Percentiles rank a stretch among this genome's conserved stretches.
phyloP scores from a whole-genome alignment of 2,113 vertebrate genomes.

The Corvus cornix region DNA sequence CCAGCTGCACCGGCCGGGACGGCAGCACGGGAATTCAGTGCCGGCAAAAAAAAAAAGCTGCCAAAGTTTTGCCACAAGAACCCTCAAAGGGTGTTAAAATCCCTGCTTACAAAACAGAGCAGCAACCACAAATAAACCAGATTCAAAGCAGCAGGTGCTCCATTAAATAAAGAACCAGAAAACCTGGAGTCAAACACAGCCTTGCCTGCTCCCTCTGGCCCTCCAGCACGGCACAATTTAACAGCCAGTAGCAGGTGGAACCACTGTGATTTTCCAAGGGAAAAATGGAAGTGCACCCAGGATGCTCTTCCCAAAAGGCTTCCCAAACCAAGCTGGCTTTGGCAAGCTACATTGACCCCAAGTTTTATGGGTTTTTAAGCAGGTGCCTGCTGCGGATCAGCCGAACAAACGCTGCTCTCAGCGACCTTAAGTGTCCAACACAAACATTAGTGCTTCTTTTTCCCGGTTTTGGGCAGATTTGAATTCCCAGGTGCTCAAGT shows the following conservation, averaged over 20 bases:
- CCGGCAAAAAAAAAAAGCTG: not conserved
- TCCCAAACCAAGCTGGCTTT: not conserved
- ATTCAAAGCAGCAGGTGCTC: slow-evolving; percentile 54
- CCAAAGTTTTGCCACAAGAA: slow-evolving; percentile 31
- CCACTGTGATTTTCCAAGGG: not conserved
- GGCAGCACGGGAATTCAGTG: slow-evolving; percentile 33
- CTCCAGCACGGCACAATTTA: not conserved
- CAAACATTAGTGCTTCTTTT: not conserved
- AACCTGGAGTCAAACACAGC: slow-evolving; percentile 54
- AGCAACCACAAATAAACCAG: slow-evolving; percentile 63
- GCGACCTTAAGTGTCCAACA: not conserved
- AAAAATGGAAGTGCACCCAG: not conserved
- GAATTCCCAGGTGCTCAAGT: not conserved
- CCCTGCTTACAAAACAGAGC: slow-evolving; percentile 60
- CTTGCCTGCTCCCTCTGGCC: not conserved
- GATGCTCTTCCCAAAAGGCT: slow-evolving; percentile 1
- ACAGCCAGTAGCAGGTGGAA: not conserved
- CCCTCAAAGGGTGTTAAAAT: slow-evolving; percentile 51
- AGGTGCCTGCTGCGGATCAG: slow-evolving; percentile 5
- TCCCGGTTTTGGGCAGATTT: not conserved
- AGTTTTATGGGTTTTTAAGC: slow-evolving; percentile 16
- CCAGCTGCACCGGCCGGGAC: not conserved
- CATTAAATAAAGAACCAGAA: slow-evolving; percentile 46
- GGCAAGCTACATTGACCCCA: slow-evolving; percentile 38
- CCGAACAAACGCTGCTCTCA: not conserved